These are phyloP conservation scores for Eretmodus cyanostictus DNA, from an alignment of 2,113 vertebrate genomes.

Conservation along the genomic window DNA sequence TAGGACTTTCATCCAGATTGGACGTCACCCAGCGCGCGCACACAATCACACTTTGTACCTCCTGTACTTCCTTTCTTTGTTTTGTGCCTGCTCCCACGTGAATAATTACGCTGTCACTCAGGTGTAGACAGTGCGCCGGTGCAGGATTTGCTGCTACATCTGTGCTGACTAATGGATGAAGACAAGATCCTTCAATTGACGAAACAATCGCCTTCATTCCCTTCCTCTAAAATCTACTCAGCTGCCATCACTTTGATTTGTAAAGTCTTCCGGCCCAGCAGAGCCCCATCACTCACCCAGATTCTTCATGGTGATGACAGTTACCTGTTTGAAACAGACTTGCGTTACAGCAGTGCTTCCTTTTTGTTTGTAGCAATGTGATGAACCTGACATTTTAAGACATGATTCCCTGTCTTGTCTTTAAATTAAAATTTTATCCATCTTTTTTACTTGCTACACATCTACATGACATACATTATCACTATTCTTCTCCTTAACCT, in stretches of 20 bases:
- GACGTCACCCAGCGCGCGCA: not conserved
- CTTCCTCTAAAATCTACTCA: not conserved
- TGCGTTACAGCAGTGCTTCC: not conserved
- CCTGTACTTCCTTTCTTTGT: not conserved
- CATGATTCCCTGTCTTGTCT: not conserved
- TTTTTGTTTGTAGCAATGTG: not conserved
- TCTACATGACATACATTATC: not conserved
- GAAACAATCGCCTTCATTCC: not conserved
- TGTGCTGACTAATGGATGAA: constrained; percentile 9
- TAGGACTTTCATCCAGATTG: not conserved
- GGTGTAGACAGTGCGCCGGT: not conserved
- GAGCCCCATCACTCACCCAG: constrained; percentile 20
- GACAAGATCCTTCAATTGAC: constrained; percentile 9
- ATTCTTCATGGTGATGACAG: not conserved
- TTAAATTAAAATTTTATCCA: not conserved
- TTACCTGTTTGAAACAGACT: not conserved
- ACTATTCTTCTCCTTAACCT: not conserved
- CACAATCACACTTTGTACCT: not conserved
- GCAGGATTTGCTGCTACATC: not conserved
- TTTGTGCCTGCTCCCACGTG: not conserved
- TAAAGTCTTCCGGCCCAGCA: not conserved
- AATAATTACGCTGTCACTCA: not conserved
- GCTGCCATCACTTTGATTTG: constrained; percentile 3
- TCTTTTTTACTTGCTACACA: not conserved
- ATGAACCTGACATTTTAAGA: not conserved